phyloP scores from a whole-genome alignment of 2,888 invertebrate genomes.

The Disparrhopalites patrizii region DNA sequence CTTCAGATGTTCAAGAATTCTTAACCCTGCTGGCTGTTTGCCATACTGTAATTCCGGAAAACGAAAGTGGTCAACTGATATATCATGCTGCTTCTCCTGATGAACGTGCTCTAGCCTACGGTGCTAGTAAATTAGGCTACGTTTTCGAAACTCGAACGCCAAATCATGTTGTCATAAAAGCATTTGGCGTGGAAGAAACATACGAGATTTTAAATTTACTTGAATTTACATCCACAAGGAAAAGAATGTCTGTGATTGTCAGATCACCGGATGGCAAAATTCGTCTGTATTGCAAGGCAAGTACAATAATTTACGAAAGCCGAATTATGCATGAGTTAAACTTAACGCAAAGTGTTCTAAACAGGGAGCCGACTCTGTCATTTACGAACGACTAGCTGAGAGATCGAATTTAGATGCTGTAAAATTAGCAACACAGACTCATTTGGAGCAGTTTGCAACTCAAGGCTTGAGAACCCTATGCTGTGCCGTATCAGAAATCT shows the following conservation, averaged over 20 bases:
- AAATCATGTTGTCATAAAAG: slow-evolving; percentile 70
- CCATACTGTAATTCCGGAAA: slow-evolving; percentile 95
- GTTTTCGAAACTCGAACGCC: slow-evolving; percentile 82
- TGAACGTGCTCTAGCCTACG: slow-evolving; percentile 78
- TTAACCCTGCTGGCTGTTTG: slow-evolving; percentile 92
- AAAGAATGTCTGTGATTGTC: slow-evolving; percentile 97
- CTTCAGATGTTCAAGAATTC: slow-evolving; percentile 74
- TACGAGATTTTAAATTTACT: slow-evolving; percentile 85
- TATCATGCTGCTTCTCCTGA: slow-evolving; percentile 97
- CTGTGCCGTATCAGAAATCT: slow-evolving; percentile 79
- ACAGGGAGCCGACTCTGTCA: slow-evolving; percentile 72
- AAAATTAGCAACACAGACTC: slow-evolving; percentile 62
- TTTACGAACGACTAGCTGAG: slow-evolving; percentile 61
- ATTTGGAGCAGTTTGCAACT: slow-evolving; percentile 87
- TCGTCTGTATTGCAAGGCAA: slow-evolving; percentile 49
- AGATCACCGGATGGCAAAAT: slow-evolving; percentile 67
- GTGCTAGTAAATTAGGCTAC: slow-evolving; percentile 82
- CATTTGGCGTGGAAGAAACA: slow-evolving; percentile 63
- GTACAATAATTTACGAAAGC: no score
- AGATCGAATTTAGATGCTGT: slow-evolving; percentile 33
- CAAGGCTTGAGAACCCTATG: slow-evolving; percentile 92
- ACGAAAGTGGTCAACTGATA: slow-evolving; percentile 56
- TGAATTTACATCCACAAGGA: slow-evolving; percentile 87
- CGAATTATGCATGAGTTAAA: background rate
- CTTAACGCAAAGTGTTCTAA: background rate